These are phyloP conservation scores for Halcyon leucocephala DNA, from an alignment of 2,797 vertebrate genomes.

Conservation along the genomic window DNA sequence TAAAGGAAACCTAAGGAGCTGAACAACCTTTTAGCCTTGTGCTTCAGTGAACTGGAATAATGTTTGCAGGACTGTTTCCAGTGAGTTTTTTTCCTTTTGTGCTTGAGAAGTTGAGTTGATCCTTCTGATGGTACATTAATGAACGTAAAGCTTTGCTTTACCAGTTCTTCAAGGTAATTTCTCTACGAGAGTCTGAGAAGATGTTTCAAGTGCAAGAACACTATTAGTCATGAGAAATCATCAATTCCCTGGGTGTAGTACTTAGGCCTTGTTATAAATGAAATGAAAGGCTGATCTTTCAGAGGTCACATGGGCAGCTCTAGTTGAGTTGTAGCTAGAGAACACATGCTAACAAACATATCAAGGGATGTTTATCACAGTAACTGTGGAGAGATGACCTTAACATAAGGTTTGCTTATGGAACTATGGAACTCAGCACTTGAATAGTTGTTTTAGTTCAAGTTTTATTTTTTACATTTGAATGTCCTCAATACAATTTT, in stretches of 20 bases:
- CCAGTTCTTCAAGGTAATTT: neutral
- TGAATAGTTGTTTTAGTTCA: neutral
- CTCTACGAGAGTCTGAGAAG: rapidly evolving
- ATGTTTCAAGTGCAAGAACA: neutral
- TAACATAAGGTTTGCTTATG: neutral
- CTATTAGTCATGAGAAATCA: neutral
- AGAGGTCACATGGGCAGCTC: neutral
- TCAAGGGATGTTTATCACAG: neutral
- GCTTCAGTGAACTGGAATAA: neutral
- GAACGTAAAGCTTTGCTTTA: neutral
- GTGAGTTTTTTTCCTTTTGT: neutral
- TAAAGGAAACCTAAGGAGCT: neutral
- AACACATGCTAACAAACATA: neutral
- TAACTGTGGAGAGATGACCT: neutral
- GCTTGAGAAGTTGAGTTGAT: neutral
- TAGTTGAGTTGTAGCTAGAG: neutral
- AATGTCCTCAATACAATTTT: neutral
- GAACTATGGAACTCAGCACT: neutral
- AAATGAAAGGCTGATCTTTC: neutral
- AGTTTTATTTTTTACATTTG: neutral
- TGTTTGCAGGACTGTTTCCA: neutral
- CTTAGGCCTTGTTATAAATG: neutral
- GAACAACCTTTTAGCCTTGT: neutral
- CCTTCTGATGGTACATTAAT: neutral
- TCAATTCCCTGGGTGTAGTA: neutral